These are phyloP conservation scores for Nannospalax galili DNA, from an alignment of 2,113 vertebrate genomes.

Conservation along the genomic window DNA sequence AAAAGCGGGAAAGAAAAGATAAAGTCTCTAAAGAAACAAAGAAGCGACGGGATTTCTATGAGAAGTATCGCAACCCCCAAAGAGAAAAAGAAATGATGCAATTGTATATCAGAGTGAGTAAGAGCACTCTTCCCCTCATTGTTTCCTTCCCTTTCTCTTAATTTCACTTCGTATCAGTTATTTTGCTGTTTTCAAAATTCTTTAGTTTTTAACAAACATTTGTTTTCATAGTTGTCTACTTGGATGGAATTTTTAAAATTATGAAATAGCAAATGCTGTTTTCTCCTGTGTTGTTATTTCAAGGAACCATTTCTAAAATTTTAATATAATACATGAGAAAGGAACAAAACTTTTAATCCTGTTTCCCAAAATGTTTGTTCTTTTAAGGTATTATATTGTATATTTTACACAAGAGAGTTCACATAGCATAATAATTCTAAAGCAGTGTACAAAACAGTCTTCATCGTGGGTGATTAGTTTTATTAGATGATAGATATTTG, in stretches of 20 bases:
- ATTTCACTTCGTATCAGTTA: constrained; percentile 38
- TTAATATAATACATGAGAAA: constrained; percentile 54
- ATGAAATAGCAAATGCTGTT: constrained; percentile 44
- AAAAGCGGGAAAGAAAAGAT: constrained; percentile 96
- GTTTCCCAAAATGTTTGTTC: not conserved
- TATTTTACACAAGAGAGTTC: not conserved
- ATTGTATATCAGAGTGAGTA: constrained; percentile 94
- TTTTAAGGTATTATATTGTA: constrained; percentile 53
- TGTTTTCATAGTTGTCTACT: not conserved
- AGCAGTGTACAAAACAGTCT: constrained; percentile 68
- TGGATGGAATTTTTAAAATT: constrained; percentile 45
- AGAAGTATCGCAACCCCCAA: constrained; percentile 98
- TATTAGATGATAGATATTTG: constrained; percentile 66
- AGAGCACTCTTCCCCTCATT: constrained; percentile 44
- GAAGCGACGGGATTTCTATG: constrained; percentile 95
- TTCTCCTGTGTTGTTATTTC: constrained; percentile 53
- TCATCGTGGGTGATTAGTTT: constrained; percentile 76
- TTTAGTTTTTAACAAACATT: not conserved
- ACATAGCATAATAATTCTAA: constrained; percentile 57
- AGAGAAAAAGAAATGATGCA: constrained; percentile 95
- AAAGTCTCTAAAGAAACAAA: constrained; percentile 92
- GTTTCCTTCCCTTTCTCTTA: constrained; percentile 29
- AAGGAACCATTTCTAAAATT: constrained; percentile 65
- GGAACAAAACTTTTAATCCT: constrained; percentile 49
- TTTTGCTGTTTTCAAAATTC: constrained; percentile 27